phyloP scores from a whole-genome alignment of 2,888 invertebrate genomes.

The Drosophila neonasuta region DNA sequence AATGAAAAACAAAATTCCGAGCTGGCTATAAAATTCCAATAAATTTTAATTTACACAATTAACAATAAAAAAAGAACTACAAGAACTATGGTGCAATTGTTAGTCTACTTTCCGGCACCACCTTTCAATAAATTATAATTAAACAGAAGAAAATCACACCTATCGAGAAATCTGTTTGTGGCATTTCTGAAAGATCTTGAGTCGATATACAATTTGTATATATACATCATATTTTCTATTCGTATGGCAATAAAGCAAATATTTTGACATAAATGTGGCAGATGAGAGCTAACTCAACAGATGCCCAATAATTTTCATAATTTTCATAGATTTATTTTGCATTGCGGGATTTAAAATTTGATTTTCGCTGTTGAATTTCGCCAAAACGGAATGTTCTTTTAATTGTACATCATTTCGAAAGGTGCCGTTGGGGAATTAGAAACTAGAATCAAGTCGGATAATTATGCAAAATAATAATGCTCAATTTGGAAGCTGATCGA shows the following conservation, averaged over 20 bases:
- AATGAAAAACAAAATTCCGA: not conserved
- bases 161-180: constrained; percentile 2
- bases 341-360: constrained; percentile 2
- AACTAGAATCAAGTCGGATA: constrained; percentile 2
- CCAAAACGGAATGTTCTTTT: not conserved
- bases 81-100: not conserved
- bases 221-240: not conserved
- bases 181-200: constrained; percentile 4
- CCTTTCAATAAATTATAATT: not conserved
- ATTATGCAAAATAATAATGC: constrained; percentile 46
- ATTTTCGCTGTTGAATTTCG: not conserved
- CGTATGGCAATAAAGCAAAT: constrained; percentile 23
- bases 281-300: constrained; percentile 9
- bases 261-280: constrained; percentile 39
- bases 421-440: not conserved
- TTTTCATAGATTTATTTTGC: constrained; percentile 11
- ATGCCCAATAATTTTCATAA: constrained; percentile 7
- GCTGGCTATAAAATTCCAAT: not conserved
- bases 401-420: constrained; percentile 2
- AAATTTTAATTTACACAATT: not conserved
- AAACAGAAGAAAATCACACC: not conserved
- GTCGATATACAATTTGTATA: not conserved
- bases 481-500: constrained; percentile 57
- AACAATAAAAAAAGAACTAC: not conserved
- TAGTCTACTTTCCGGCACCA: not conserved